Percentiles rank a stretch among this genome's conserved stretches.
Conservation (phyloP, 2,888 invertebrate species). For the Nipponacmea schrenckii region DNA sequence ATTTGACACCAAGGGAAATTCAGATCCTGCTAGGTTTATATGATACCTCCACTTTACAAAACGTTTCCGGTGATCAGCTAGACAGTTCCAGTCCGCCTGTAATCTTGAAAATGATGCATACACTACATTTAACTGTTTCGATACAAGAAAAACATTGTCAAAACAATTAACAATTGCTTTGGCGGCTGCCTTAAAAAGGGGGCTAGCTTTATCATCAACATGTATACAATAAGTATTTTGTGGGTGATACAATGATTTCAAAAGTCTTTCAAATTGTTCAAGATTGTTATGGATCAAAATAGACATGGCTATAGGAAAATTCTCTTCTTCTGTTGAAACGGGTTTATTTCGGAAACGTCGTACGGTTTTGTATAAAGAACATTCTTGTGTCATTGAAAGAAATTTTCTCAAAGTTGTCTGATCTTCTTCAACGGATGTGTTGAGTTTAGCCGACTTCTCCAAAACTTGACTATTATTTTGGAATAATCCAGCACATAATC, state of each 20-base stretch:
- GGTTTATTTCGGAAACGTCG: not conserved
- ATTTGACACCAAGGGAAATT: constrained; percentile 58
- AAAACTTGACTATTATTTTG: not conserved
- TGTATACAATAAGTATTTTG: constrained; percentile 66
- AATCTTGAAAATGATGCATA: constrained; percentile 49
- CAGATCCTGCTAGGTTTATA: constrained; percentile 56
- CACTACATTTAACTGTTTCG: constrained; percentile 44
- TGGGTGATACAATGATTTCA: constrained; percentile 59
- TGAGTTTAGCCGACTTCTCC: not conserved
- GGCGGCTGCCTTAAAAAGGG: constrained; percentile 37
- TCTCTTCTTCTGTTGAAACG: constrained; percentile 32
- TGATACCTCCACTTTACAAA: constrained; percentile 51
- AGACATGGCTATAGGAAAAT: constrained; percentile 60
- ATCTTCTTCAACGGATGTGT: not conserved
- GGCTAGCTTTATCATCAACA: constrained; percentile 52
- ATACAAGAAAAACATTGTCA: constrained; percentile 60
- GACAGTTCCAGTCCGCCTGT: constrained; percentile 53
- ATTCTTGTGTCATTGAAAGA: not conserved
- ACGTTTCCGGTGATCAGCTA: constrained; percentile 39
- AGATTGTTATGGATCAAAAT: constrained; percentile 56
- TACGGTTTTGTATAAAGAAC: not conserved
- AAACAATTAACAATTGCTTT: constrained; percentile 48
- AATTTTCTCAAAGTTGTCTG: not conserved
- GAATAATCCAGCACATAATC: not conserved
- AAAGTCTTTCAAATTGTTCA: constrained; percentile 56